phyloP scores from a whole-genome alignment of 2,113 vertebrate genomes.

The Grantiella picta region DNA sequence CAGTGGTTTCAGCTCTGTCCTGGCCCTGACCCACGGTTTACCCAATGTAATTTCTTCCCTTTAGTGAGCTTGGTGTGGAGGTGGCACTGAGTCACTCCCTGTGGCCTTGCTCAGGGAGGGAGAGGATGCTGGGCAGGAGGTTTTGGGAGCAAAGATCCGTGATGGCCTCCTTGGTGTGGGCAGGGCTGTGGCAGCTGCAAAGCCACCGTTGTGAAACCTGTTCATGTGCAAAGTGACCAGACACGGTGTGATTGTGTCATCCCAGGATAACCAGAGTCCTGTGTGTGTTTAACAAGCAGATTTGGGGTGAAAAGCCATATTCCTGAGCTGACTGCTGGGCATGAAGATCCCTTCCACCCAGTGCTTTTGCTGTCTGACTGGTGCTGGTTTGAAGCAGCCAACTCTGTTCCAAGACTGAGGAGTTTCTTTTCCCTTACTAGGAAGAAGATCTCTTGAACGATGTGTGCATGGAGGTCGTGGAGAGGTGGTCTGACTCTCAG shows the following conservation, averaged over 20 bases:
- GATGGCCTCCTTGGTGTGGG: rapidly evolving
- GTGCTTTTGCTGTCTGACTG: neutral
- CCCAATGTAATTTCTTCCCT: neutral
- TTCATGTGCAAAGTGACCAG: rapidly evolving
- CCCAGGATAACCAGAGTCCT: neutral
- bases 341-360: neutral
- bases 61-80: neutral
- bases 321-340: neutral
- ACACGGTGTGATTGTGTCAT: rapidly evolving
- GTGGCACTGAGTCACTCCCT: neutral
- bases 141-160: neutral
- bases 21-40: neutral
- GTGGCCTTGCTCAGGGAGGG: neutral
- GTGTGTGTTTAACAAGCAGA: rapidly evolving
- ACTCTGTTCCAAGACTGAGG: neutral
- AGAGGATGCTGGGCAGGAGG: neutral
- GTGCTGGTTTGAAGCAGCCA: neutral
- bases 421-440: constrained; percentile 66
- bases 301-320: neutral
- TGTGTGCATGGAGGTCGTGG: constrained; percentile 88
- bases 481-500: constrained; percentile 83
- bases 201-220: rapidly evolving
- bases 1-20: rapidly evolving
- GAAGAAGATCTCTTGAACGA: constrained; percentile 85
- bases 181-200: neutral